Evolutionary conservation across 2,797 vertebrate species (phyloP).

Genomic region (Clarias pachynema): DNA sequence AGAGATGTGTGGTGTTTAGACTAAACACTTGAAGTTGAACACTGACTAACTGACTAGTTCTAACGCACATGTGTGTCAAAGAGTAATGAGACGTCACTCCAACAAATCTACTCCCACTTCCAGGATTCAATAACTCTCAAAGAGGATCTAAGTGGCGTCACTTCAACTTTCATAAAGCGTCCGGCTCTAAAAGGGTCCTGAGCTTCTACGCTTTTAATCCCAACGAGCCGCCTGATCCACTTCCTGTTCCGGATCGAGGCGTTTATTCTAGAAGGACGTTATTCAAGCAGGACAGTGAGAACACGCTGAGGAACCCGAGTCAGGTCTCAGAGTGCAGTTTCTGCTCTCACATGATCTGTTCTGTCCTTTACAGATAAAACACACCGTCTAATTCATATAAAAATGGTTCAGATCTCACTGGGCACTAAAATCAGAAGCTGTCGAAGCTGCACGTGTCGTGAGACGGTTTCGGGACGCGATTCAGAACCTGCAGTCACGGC

Average conservation of each 20-base stretch:
- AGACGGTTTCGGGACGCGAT: neutral
- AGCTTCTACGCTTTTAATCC: conserved; percentile 40
- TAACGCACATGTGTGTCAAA: neutral
- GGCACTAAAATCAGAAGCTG: neutral
- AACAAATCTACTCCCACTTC: neutral
- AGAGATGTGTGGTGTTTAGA: neutral
- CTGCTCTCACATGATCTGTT: neutral
- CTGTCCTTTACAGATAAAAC: neutral
- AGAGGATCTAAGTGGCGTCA: neutral
- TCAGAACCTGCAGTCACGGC: neutral
- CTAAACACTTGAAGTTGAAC: too few relatives aligned
- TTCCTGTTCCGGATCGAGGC: neutral
- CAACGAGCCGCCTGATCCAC: conserved; percentile 28
- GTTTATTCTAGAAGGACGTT: neutral
- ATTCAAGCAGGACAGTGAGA: neutral
- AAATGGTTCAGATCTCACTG: neutral
- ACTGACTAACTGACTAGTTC: neutral
- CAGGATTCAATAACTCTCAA: neutral
- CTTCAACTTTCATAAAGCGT: neutral
- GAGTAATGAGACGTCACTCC: neutral
- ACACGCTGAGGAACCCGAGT: neutral
- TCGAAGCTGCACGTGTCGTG: neutral
- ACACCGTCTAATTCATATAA: neutral
- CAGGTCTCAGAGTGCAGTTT: neutral
- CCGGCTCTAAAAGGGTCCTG: neutral